These are phyloP conservation scores for Drosophila maculinotata DNA, from an alignment of 2,888 invertebrate genomes.

Conservation along the genomic window DNA sequence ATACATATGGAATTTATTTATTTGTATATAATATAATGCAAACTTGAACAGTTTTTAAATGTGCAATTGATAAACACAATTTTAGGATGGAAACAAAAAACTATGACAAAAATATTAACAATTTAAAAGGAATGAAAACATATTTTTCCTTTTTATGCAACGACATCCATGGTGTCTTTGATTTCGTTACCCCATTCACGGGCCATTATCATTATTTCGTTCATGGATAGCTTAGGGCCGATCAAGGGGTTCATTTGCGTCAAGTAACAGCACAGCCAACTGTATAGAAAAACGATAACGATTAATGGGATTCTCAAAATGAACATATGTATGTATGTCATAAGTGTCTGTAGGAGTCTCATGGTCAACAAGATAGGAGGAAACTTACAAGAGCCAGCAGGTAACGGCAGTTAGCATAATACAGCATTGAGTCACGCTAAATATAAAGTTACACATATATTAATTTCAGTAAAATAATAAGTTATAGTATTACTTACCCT, in stretches of 20 bases:
- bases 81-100: slow-evolving; percentile 32
- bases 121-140: slow-evolving; percentile 37
- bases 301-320: slow-evolving; percentile 5
- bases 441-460: not conserved
- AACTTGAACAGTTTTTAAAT: slow-evolving; percentile 41
- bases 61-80: slow-evolving; percentile 22
- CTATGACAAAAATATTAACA: slow-evolving; percentile 53
- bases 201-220: slow-evolving; percentile 83
- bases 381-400: slow-evolving; percentile 84
- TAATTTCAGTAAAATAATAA: not conserved
- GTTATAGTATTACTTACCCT: slow-evolving; percentile 71
- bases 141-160: slow-evolving; percentile 21
- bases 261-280: slow-evolving; percentile 84
- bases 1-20: slow-evolving; percentile 49
- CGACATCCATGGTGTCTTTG: slow-evolving; percentile 69
- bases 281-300: slow-evolving; percentile 45
- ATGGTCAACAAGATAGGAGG: slow-evolving; percentile 15
- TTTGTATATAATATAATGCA: slow-evolving; percentile 41
- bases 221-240: slow-evolving; percentile 82
- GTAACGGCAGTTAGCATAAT: slow-evolving; percentile 83
- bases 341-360: slow-evolving; percentile 6
- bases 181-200: slow-evolving; percentile 83
- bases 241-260: slow-evolving; percentile 84
- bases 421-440: slow-evolving; percentile 83
- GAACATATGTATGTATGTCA: not conserved